Conservation (phyloP, 2,113 vertebrate species). For the Lepisosteus oculatus region DNA sequence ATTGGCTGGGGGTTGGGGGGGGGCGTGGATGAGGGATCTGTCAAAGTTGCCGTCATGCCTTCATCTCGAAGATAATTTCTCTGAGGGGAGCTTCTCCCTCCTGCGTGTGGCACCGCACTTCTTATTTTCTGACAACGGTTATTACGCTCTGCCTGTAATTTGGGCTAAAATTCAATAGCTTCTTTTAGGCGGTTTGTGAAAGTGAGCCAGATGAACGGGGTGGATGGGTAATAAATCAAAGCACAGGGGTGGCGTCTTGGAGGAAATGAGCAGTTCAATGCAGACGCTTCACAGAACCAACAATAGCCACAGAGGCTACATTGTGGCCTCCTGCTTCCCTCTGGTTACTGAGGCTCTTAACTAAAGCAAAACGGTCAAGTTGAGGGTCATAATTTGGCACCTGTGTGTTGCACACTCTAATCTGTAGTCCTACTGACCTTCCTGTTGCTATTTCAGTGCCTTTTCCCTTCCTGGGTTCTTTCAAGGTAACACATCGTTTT, state of each 20-base stretch:
- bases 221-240: neutral
- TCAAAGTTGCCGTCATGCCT: neutral
- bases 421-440: neutral
- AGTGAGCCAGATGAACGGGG: constrained; percentile 8
- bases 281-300: too few relatives aligned
- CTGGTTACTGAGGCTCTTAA: too few relatives aligned
- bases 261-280: constrained; percentile 1
- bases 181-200: neutral
- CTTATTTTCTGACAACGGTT: constrained; percentile 8
- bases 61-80: constrained; percentile 9
- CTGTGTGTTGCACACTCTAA: too few relatives aligned
- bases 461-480: neutral
- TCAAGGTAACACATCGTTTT: neutral
- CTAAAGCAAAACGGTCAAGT: neutral
- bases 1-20: neutral
- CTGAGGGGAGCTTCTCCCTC: neutral
- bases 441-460: too few relatives aligned
- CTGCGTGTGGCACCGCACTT: neutral
- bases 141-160: constrained; percentile 6
- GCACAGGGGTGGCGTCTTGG: neutral
- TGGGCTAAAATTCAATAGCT: constrained; percentile 3
- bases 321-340: neutral
- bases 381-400: neutral
- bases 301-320: neutral
- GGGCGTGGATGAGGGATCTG: neutral